These are phyloP conservation scores for Pristionchus pacificus DNA, from an alignment of 1,140 invertebrate species.

Conservation along the genomic window DNA sequence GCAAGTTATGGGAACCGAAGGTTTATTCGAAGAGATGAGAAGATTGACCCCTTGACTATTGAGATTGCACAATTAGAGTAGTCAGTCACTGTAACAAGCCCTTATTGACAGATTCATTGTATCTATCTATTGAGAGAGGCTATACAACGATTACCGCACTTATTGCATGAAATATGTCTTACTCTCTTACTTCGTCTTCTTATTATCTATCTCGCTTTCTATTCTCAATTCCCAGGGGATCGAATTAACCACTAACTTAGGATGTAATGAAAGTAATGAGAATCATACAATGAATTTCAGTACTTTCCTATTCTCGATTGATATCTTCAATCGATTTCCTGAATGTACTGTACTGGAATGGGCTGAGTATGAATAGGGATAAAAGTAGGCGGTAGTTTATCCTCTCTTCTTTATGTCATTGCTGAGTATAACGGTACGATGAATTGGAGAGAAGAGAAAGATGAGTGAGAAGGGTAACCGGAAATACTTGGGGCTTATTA, in stretches of 20 bases:
- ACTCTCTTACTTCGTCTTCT: too few species aligned
- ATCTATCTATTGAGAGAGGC: not conserved
- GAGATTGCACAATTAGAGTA: too few species aligned
- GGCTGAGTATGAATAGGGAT: too few species aligned
- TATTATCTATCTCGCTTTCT: too few species aligned
- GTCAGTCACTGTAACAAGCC: not conserved
- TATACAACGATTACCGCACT: not conserved
- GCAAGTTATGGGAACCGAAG: too few species aligned
- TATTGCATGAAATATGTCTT: not conserved
- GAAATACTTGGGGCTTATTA: constrained; percentile 1
- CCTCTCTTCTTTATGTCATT: not conserved
- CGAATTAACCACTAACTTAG: too few species aligned
- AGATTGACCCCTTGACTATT: not conserved
- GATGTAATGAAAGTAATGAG: too few species aligned
- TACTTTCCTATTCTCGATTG: not conserved
- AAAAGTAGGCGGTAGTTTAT: not conserved
- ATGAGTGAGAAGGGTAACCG: not conserved
- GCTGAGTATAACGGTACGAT: not conserved
- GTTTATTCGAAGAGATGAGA: not conserved
- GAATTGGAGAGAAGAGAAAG: not conserved
- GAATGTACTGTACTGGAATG: too few species aligned
- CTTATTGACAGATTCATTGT: not conserved
- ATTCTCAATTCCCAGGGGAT: too few species aligned
- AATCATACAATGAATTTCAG: not conserved
- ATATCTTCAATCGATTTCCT: too few species aligned